A percentile compares a stretch with the other conserved stretches of the same genome.
phyloP scores from a whole-genome alignment of 2,113 vertebrate genomes.

The Siphamia tubifer region DNA sequence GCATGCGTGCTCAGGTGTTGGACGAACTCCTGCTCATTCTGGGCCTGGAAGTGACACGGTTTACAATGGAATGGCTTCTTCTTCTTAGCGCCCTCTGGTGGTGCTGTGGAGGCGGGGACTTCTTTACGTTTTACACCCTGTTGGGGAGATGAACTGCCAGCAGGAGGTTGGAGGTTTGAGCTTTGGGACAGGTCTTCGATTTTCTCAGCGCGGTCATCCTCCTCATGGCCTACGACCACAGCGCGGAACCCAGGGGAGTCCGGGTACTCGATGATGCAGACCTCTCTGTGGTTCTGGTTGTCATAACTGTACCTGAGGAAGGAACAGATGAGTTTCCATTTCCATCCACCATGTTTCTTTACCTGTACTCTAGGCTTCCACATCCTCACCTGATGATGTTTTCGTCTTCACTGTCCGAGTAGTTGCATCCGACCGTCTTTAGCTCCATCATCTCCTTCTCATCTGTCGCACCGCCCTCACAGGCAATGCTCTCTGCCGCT shows the following conservation, averaged over 20 bases:
- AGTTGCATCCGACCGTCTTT: conserved; percentile 88
- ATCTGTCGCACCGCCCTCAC: conserved; percentile 81
- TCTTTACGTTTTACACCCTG: conserved; percentile 54
- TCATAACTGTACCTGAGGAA: conserved; percentile 77
- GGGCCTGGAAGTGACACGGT: conserved; percentile 90
- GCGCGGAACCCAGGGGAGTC: background rate
- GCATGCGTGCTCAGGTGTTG: conserved; percentile 91
- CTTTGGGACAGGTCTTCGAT: conserved; percentile 9
- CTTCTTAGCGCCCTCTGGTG: conserved; percentile 79
- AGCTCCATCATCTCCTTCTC: conserved; percentile 96
- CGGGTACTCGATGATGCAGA: conserved; percentile 46
- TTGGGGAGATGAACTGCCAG: conserved; percentile 18
- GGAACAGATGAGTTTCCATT: too few relatives aligned
- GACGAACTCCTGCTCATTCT: conserved; percentile 91
- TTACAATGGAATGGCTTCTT: conserved; percentile 95
- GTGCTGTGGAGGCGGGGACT: conserved; percentile 12
- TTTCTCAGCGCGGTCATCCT: background rate
- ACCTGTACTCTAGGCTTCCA: too few relatives aligned
- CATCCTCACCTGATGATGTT: conserved; percentile 68
- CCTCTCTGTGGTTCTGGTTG: conserved; percentile 48
- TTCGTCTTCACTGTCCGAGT: conserved; percentile 93
- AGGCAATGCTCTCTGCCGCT: conserved; percentile 81
- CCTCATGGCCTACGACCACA: background rate
- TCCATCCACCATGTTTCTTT: too few relatives aligned
- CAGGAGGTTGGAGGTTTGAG: background rate